Evolutionary conservation across 2,797 vertebrate genomes (phyloP).

Genomic region (Falco columbarius): DNA sequence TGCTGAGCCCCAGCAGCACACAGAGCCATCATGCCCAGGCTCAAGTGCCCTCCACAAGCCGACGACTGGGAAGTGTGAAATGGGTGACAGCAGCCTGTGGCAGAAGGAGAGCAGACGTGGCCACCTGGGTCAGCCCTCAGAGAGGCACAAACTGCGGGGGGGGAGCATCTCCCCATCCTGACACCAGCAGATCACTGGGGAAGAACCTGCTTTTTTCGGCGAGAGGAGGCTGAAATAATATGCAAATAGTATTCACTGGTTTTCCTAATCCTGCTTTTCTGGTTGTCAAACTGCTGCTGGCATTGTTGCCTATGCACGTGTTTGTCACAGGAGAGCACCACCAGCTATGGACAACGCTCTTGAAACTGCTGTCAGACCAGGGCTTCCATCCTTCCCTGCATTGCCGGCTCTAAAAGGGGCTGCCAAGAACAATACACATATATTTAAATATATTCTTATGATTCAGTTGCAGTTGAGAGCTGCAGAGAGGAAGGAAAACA

Average conservation of each 20-base stretch:
- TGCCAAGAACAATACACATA: not conserved
- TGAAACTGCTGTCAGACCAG: not conserved
- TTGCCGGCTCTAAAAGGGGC: not conserved
- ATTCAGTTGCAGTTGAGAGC: not conserved
- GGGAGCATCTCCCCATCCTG: accelerated
- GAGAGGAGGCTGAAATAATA: not conserved
- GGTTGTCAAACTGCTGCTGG: not conserved
- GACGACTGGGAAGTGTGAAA: not conserved
- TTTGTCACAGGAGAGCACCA: not conserved
- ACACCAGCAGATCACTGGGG: accelerated
- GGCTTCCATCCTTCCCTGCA: not conserved
- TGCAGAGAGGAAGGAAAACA: not conserved
- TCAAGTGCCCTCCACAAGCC: not conserved
- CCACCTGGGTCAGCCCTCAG: not conserved
- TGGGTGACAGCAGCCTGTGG: not conserved
- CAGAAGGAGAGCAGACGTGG: not conserved
- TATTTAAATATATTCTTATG: not conserved
- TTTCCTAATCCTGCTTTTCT: not conserved
- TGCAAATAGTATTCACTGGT: not conserved
- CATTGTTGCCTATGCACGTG: accelerated
- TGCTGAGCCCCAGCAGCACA: not conserved
- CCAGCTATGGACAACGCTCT: not conserved
- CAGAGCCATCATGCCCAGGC: accelerated
- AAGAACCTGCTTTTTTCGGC: not conserved
- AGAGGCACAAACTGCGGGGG: not conserved